Percentiles rank a stretch among this genome's conserved stretches.
phyloP scores from a whole-genome alignment of 2,797 vertebrate species.

The Hylomyscus alleni region DNA sequence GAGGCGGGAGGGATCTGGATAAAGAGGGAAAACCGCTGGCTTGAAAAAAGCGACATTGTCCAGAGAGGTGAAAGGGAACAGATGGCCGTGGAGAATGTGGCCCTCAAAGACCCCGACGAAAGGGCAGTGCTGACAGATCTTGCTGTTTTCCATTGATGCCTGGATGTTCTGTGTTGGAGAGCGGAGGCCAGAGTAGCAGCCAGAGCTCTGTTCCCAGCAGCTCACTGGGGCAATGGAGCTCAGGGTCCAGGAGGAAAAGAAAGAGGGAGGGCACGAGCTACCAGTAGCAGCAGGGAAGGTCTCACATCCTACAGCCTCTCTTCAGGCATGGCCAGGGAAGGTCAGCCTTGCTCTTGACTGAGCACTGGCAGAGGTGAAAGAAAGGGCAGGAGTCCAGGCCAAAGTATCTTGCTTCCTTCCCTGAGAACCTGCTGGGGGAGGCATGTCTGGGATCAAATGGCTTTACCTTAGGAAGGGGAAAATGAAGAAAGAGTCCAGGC shows the following conservation, averaged over 20 bases:
- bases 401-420: background rate
- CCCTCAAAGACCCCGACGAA: constrained; percentile 90
- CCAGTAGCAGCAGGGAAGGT: constrained; percentile 36
- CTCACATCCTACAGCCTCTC: constrained; percentile 85
- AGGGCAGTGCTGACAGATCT: constrained; percentile 90
- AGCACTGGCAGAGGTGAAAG: constrained; percentile 88
- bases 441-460: constrained; percentile 44
- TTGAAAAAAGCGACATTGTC: constrained; percentile 93
- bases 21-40: constrained; percentile 86
- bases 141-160: constrained; percentile 90
- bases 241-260: constrained; percentile 87
- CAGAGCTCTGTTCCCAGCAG: constrained; percentile 89
- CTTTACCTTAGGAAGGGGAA: constrained; percentile 61
- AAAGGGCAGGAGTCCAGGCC: constrained; percentile 85
- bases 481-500: constrained; percentile 50
- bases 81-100: constrained; percentile 92
- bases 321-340: constrained; percentile 77
- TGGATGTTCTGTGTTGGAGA: constrained; percentile 88
- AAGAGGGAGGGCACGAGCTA: constrained; percentile 84
- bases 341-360: constrained; percentile 87
- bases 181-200: constrained; percentile 86
- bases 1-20: constrained; percentile 77
- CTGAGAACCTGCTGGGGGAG: background rate
- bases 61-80: constrained; percentile 93
- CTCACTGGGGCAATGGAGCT: constrained; percentile 85